Conservation (phyloP, 2,797 vertebrate genomes). For the Anas capensis region DNA sequence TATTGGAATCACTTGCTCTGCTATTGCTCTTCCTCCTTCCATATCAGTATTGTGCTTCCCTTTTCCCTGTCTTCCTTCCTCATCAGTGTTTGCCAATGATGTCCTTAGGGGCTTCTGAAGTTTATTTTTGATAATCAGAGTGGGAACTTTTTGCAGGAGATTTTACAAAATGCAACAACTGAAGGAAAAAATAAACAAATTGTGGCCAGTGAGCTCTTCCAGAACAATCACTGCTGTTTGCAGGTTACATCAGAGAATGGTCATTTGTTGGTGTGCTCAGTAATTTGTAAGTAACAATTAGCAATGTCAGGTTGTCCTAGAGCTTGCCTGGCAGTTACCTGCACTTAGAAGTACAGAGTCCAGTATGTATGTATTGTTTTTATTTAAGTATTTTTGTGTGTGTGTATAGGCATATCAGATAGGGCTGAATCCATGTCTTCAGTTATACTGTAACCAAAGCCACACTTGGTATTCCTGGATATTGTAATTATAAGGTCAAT, state of each 20-base stretch:
- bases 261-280: background rate
- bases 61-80: background rate
- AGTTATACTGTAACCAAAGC: background rate
- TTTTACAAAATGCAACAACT: background rate
- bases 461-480: background rate
- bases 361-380: accelerated
- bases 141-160: background rate
- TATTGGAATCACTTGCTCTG: background rate
- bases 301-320: background rate
- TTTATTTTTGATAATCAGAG: background rate
- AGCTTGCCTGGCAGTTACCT: background rate
- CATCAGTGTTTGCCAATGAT: background rate
- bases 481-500: background rate
- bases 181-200: no score
- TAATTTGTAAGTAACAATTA: background rate
- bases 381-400: background rate
- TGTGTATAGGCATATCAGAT: background rate
- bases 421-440: background rate
- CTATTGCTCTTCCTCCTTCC: background rate
- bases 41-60: background rate
- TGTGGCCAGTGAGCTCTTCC: background rate
- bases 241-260: background rate
- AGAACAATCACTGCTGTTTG: background rate
- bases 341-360: background rate
- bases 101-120: background rate